Evolutionary conservation across 2,888 invertebrate genomes (phyloP), one percentile per base, ranked within the genome.

Genomic region (Pristionchus arcanus): DNA sequence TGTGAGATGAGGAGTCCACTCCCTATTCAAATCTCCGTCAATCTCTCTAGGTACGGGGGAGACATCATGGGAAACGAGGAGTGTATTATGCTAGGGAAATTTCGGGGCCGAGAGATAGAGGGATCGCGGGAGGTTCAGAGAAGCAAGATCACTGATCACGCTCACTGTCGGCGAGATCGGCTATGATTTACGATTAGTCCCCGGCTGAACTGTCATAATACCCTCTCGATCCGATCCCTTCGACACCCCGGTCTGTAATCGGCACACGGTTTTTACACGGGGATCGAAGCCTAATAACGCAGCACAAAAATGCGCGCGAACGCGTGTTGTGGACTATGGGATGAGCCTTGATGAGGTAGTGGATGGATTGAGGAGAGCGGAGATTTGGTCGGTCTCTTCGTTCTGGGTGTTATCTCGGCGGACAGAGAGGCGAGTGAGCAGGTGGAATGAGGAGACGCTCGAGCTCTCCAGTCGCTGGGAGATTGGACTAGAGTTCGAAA

Each of bases 101-200:
- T 31, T 28, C 13, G 31, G 68, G 21, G 2, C 31, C 28, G 28
- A 68, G 68, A 68, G 68, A 34, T 15, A 4, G 66, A 7, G 68
- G 31, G 68, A 68, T 31, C 68, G 16, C 13, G 31, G 16, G 31
- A 68, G 68, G 25, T 11, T 63, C 15, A 16, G 68, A 68, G 68
- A 68, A 68, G 2, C 16, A 25, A 25, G 42, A 42, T 28, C 74
- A 77, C 31, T 42, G 74, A 77, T 77, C 74, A 15, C 37, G 74
- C 74, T 77, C 74, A 77, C 5, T 77, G 21, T 25, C 34, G 34
- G 16, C 31, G 71, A 31, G 11, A 34, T 37, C 34, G 34, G 68
- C 37, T 37, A 37, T 77, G 74, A 77, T 77, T 77, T 77, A 77
- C 42, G 74, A 37, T 77, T 77, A 42, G 74, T 77, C 42, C 42